Conservation (phyloP, 2,797 vertebrate species). For the Mergus octosetaceus region DNA sequence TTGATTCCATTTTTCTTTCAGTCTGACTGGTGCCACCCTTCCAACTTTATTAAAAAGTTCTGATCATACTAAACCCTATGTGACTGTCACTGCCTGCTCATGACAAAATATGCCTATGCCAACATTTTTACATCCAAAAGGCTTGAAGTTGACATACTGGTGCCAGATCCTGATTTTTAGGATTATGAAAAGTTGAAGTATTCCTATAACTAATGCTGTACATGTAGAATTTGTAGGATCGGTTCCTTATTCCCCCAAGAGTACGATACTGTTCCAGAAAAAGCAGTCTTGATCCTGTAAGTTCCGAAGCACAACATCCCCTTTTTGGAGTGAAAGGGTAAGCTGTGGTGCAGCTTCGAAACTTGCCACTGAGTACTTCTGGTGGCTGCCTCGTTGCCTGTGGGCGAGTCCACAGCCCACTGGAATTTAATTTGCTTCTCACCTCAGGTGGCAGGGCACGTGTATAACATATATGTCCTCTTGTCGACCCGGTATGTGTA, state of each 20-base stretch:
- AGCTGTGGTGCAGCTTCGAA: background rate
- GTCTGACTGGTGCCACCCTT: background rate
- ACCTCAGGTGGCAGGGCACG: background rate
- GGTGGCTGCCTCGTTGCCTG: background rate
- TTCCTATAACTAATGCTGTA: background rate
- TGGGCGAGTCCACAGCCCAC: fast-evolving
- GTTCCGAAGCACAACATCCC: background rate
- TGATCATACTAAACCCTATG: background rate
- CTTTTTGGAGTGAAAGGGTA: background rate
- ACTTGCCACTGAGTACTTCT: background rate
- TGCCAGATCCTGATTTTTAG: background rate
- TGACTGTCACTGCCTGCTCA: background rate
- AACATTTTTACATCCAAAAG: background rate
- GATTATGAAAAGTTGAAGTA: background rate
- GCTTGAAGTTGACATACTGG: background rate
- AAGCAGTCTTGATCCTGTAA: background rate
- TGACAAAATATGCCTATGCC: background rate
- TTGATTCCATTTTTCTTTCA: background rate
- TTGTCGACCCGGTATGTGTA: background rate
- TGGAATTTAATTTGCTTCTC: background rate
- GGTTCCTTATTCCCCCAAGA: background rate
- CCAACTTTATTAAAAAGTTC: background rate
- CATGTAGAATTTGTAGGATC: background rate
- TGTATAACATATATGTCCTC: fast-evolving
- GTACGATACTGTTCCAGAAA: background rate